Evolutionary conservation across 2,797 vertebrate genomes (phyloP).

Genomic region (Microcaecilia unicolor): DNA sequence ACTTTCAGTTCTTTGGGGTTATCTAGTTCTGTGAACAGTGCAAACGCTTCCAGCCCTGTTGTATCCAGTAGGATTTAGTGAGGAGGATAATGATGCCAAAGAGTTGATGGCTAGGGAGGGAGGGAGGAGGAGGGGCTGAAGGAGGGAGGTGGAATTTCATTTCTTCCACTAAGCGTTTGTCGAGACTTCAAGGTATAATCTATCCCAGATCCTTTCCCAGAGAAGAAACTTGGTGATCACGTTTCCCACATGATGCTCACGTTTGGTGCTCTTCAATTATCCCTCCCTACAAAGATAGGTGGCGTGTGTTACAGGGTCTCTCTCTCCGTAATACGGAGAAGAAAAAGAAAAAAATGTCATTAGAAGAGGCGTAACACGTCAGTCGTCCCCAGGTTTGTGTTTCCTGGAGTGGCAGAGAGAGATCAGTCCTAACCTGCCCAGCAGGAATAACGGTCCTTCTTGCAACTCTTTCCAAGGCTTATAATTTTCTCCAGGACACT

Average conservation of each 20-base stretch:
- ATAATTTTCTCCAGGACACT: conserved; percentile 74
- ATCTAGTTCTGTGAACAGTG: conserved; percentile 49
- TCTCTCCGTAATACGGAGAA: conserved; percentile 81
- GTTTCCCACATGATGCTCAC: conserved; percentile 96
- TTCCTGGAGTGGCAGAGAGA: conserved; percentile 99
- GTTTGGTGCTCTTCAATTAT: conserved; percentile 97
- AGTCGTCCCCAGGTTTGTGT: conserved; percentile 98
- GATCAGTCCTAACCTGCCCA: conserved; percentile 98
- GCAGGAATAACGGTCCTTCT: conserved; percentile 97
- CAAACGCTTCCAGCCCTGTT: conserved; percentile 42
- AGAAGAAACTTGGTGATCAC: conserved; percentile 79
- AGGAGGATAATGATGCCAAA: conserved; percentile 50
- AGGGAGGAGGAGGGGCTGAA: conserved; percentile 20
- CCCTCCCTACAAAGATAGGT: conserved; percentile 99
- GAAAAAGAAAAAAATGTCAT: conserved; percentile 99
- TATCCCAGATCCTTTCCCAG: conserved; percentile 74
- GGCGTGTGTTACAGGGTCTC: conserved; percentile 96
- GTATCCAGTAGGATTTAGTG: conserved; percentile 53
- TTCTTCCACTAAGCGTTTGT: conserved; percentile 67
- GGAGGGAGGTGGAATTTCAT: conserved; percentile 64
- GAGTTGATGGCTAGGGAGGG: conserved; percentile 20
- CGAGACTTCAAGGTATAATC: conserved; percentile 76
- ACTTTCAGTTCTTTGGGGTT: conserved; percentile 41
- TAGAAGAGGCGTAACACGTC: conserved; percentile 99
- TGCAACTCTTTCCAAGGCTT: conserved; percentile 86